A percentile compares a stretch with the other conserved stretches of the same genome.
These are phyloP conservation scores for Neoseiulus cucumeris DNA, from an alignment of 1,140 invertebrate genomes.

Conservation along the genomic window DNA sequence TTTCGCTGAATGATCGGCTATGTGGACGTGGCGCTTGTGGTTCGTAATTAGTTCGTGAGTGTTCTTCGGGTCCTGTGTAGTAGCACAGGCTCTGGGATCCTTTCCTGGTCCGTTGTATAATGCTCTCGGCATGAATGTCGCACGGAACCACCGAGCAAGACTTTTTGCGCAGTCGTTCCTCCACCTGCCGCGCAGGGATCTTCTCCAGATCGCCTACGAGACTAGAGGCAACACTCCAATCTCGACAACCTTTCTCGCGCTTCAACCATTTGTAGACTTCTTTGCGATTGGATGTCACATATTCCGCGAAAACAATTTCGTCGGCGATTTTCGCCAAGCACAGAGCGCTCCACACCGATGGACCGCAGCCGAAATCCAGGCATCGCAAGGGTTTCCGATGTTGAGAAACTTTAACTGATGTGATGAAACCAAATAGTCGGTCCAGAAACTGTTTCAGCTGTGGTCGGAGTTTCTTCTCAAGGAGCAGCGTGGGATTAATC, in stretches of 20 bases:
- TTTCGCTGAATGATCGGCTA: background rate
- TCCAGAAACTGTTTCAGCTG: background rate
- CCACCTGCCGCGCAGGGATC: background rate
- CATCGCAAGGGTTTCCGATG: background rate
- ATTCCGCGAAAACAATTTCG: background rate
- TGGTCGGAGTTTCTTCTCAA: background rate
- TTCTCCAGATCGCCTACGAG: background rate
- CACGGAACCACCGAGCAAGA: background rate
- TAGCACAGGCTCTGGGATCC: background rate
- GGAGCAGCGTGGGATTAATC: background rate
- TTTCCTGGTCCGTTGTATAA: background rate
- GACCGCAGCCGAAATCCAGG: background rate
- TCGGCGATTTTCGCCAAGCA: background rate
- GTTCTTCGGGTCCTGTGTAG: background rate
- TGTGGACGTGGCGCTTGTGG: too few relatives aligned
- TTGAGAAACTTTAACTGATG: background rate
- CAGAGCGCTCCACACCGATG: background rate
- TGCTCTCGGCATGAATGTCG: background rate
- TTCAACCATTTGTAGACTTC: conserved; percentile 8
- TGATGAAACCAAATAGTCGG: background rate
- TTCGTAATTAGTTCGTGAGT: background rate
- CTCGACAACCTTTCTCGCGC: background rate
- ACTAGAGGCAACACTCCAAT: conserved; percentile 7
- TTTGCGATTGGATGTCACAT: background rate
- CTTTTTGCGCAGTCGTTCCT: background rate